Evolutionary conservation across 2,113 vertebrate species (phyloP).

Genomic region (Herpetotheres cachinnans): DNA sequence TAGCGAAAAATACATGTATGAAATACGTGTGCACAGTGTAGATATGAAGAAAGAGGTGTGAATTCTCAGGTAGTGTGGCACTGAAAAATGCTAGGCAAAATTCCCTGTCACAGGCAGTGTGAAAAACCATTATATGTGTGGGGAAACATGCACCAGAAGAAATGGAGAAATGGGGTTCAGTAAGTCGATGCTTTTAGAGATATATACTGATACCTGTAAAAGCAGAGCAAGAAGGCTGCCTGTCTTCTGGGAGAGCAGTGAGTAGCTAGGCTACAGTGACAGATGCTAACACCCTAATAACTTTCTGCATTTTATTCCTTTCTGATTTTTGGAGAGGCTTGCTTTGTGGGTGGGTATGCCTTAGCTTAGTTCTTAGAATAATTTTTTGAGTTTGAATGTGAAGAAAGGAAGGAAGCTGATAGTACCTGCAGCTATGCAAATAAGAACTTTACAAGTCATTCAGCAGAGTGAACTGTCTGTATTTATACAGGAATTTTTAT

Average conservation of each 20-base stretch:
- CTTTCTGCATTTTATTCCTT: not conserved
- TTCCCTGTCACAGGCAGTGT: not conserved
- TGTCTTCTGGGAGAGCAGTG: not conserved
- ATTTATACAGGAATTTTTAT: not conserved
- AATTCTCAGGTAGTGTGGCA: not conserved
- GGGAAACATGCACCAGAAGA: not conserved
- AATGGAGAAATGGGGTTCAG: not conserved
- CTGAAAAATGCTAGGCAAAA: not conserved
- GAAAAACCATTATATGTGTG: not conserved
- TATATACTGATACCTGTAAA: not conserved
- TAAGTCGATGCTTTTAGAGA: not conserved
- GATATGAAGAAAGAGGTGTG: not conserved
- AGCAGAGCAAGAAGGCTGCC: not conserved
- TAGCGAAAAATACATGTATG: not conserved
- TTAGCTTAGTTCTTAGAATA: not conserved
- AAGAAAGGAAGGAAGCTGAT: not conserved
- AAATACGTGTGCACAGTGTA: not conserved
- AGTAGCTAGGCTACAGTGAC: not conserved
- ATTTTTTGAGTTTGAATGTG: not conserved
- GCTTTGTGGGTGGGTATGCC: not conserved
- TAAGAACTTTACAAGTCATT: not conserved
- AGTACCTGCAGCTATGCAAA: not conserved
- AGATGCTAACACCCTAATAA: accelerated
- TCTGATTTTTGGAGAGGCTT: not conserved
- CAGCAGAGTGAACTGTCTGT: not conserved